A percentile compares a stretch with the other conserved stretches of the same genome.
Evolutionary conservation across 2,113 vertebrate species (phyloP).

Genomic region (Nycticryphes semicollaris): DNA sequence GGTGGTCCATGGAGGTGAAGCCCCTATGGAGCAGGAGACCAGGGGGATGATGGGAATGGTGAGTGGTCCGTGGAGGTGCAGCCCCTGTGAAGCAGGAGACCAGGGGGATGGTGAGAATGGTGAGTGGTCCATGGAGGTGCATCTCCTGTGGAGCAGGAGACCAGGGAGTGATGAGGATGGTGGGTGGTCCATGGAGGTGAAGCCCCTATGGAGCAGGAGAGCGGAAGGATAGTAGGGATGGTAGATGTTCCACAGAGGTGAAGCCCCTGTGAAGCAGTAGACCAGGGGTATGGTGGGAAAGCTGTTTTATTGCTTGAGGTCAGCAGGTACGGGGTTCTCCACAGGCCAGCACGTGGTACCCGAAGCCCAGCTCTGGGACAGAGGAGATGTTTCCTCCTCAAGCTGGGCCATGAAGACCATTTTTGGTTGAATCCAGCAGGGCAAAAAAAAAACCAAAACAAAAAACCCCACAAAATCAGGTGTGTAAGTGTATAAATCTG

Average conservation of each 20-base stretch:
- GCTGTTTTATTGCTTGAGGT: background rate
- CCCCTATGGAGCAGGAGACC: background rate
- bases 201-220: background rate
- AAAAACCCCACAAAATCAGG: background rate
- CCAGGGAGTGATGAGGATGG: too few species aligned
- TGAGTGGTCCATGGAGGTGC: too few species aligned
- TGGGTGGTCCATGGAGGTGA: too few species aligned
- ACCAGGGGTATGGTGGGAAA: too few species aligned
- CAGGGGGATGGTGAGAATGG: accelerated
- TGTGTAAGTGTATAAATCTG: background rate
- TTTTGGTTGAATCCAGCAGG: background rate
- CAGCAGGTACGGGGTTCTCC: background rate
- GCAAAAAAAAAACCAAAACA: background rate
- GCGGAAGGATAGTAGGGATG: background rate
- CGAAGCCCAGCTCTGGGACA: background rate
- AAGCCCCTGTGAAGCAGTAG: too few species aligned
- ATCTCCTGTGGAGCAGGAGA: too few species aligned
- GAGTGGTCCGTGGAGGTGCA: background rate
- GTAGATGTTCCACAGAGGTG: too few species aligned
- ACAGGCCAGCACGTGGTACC: accelerated
- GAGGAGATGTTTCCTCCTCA: background rate
- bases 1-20: too few species aligned
- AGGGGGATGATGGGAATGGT: background rate
- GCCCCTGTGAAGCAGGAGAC: background rate
- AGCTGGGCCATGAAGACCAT: accelerated